Percentiles rank a stretch among this genome's conserved stretches.
These are phyloP conservation scores for Marasmarcha lunaedactyla DNA, from an alignment of 2,888 invertebrate genomes.

Conservation along the genomic window DNA sequence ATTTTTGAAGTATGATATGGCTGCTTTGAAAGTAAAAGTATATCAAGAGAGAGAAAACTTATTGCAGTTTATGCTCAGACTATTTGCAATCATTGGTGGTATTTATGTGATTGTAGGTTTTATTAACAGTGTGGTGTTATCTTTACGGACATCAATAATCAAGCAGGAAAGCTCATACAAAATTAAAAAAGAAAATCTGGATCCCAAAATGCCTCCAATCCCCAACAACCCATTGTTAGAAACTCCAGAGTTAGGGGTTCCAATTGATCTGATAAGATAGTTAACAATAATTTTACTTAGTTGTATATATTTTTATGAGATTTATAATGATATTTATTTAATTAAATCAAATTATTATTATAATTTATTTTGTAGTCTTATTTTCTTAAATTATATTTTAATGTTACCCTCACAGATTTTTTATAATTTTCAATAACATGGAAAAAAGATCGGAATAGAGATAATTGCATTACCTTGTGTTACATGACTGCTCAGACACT, in stretches of 20 bases:
- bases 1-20: slow-evolving; percentile 95
- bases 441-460: too few species aligned
- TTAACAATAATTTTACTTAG: slow-evolving; percentile 22
- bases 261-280: slow-evolving; percentile 44
- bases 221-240: slow-evolving; percentile 38
- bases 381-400: too few species aligned
- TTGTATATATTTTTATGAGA: slow-evolving; percentile 3
- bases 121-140: slow-evolving; percentile 39
- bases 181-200: slow-evolving; percentile 18
- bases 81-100: slow-evolving; percentile 93
- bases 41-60: slow-evolving; percentile 82
- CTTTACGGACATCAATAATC: slow-evolving; percentile 28
- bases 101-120: slow-evolving; percentile 88
- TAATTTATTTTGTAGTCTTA: too few species aligned
- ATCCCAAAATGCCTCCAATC: slow-evolving; percentile 19
- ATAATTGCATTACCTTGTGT: too few species aligned
- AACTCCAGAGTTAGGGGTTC: slow-evolving; percentile 41
- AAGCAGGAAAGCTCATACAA: slow-evolving; percentile 22
- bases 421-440: too few species aligned
- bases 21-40: slow-evolving; percentile 88
- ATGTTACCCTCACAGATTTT: too few species aligned
- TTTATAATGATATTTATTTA: neutral
- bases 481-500: too few species aligned
- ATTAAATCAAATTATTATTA: too few species aligned
- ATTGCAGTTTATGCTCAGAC: slow-evolving; percentile 83